Evolutionary conservation across 2,113 vertebrate species (phyloP), one percentile per base, ranked within the genome.

Genomic region (Calcarius ornatus): DNA sequence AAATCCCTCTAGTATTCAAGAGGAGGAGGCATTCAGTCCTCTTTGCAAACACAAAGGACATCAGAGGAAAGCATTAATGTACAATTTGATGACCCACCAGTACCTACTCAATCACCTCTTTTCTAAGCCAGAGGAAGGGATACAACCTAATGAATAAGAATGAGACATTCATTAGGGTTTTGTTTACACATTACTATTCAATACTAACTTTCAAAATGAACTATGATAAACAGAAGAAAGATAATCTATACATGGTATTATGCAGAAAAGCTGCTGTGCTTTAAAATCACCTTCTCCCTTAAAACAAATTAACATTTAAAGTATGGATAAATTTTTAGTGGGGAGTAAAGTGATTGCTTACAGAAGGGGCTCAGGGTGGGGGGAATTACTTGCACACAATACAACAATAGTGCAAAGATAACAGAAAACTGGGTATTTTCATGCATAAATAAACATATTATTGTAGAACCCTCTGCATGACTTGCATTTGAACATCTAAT

Each of bases 391-490:
- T 78, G 68, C 90, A 88, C 56, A 77, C 80, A 91, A 69, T 81
- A 84, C 59, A 85, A 94, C 84, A 93, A n/a, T 13, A 91, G 92
- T 77, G 81, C 81, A 95, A 95, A 86, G 86, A 94, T 86, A 94
- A 95, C 88, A 90, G 45, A 93, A 95, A 95, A 94, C 33, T 37
- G 64, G 33, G 71, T 81, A 91, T 92, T 96, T 97, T 93, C 79
- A 97, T 96, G 94, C 95, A 95, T 95, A 96, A 95, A 90, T 54
- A 97, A 96, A 97, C 92, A 95, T 85, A 95, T 95, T 94, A 91
- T 91, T 92, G 71, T 69, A 65, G 66, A 31, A 73, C 27, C 68
- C 85, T 83, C 59, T 95, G 95, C 90, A 88, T 93, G 92, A 95
- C 90, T 96, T 92, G 79, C 94, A 94, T 87, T 51, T 77, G 75